Conservation (phyloP, 2,888 invertebrate genomes). For the Panopea generosa region DNA sequence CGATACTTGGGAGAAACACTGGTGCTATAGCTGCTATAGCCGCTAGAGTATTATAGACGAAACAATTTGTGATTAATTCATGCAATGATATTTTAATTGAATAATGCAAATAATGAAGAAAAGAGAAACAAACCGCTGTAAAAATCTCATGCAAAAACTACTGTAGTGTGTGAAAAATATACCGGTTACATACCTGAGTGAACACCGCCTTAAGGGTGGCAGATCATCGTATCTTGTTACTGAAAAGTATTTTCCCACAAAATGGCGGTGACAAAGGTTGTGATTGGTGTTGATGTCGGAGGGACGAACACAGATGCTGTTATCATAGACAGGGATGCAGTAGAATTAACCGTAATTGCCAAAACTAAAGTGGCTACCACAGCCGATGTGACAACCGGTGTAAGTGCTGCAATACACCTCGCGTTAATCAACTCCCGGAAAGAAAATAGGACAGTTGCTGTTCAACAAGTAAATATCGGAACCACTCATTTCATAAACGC, state of each 20-base stretch:
- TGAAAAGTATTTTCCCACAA: background rate
- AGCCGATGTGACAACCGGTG: constrained; percentile 78
- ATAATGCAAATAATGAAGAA: no score
- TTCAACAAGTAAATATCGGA: constrained; percentile 79
- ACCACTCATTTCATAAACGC: constrained; percentile 84
- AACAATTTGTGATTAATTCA: no score
- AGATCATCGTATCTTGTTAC: background rate
- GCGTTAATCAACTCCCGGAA: constrained; percentile 51
- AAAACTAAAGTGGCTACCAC: constrained; percentile 78
- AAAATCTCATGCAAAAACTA: no score
- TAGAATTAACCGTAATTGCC: constrained; percentile 63
- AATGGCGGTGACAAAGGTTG: constrained; percentile 51
- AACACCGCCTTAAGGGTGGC: no score
- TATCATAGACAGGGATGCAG: constrained; percentile 59
- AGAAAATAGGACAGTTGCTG: constrained; percentile 30
- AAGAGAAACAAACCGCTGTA: no score
- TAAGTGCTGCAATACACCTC: constrained; percentile 50
- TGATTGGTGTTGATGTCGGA: constrained; percentile 82
- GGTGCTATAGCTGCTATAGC: no score
- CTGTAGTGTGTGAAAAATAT: no score
- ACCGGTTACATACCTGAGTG: background rate
- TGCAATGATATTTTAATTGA: no score
- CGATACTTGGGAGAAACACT: no score
- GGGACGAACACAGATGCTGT: constrained; percentile 84
- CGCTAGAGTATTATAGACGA: no score